Evolutionary conservation across 1,140 invertebrate genomes (phyloP).

Genomic region (Caenorhabditis briggsae): DNA sequence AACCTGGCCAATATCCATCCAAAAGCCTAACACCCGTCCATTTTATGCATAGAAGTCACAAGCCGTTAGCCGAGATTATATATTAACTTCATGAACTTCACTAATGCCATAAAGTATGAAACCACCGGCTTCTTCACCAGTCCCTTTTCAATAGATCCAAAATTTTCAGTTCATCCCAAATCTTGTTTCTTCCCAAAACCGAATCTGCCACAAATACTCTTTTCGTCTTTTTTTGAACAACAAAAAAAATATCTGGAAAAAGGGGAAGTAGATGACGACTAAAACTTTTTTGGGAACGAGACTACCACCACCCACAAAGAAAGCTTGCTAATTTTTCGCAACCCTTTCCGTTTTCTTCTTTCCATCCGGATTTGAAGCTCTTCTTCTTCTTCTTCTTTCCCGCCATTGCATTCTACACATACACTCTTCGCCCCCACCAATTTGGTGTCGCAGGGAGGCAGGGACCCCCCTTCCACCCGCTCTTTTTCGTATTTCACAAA

Average conservation of each 20-base stretch:
- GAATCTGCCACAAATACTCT: not conserved
- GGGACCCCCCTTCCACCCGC: not conserved
- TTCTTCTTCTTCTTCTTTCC: not conserved
- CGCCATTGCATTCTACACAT: not conserved
- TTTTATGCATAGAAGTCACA: too few species aligned
- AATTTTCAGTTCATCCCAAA: not conserved
- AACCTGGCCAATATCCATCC: too few species aligned
- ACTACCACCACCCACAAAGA: slow-evolving; percentile 24
- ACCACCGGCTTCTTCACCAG: too few species aligned
- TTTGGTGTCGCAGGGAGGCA: slow-evolving; percentile 32
- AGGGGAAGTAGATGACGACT: slow-evolving; percentile 41
- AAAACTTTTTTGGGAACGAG: slow-evolving; percentile 49
- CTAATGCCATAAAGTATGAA: too few species aligned
- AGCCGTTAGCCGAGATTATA: too few species aligned
- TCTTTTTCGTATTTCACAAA: slow-evolving; percentile 51
- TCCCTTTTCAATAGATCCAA: too few species aligned
- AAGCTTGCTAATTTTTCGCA: slow-evolving; percentile 52
- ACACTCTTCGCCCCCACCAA: slow-evolving; percentile 51
- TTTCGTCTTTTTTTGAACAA: not conserved
- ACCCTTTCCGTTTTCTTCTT: slow-evolving; percentile 45
- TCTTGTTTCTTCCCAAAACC: not conserved
- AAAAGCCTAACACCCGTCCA: too few species aligned
- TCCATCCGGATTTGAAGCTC: slow-evolving; percentile 26
- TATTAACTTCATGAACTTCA: too few species aligned
- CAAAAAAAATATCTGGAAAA: slow-evolving; percentile 26